A percentile compares a stretch with the other conserved stretches of the same genome.
Conservation (phyloP, 2,113 vertebrate genomes). For the Macrotis lagotis region DNA sequence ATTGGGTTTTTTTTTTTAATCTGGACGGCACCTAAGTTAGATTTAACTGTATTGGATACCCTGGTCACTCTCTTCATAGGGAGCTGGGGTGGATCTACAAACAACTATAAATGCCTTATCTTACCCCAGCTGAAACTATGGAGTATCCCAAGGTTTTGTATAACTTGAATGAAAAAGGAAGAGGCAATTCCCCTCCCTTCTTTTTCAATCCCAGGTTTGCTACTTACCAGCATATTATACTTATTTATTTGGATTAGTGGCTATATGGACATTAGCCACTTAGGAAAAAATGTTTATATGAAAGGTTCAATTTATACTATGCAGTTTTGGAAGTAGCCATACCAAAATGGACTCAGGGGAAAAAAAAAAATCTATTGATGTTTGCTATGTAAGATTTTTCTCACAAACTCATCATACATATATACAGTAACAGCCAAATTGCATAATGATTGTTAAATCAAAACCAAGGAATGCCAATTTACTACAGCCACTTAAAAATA, state of each 20-base stretch:
- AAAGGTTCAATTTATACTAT: constrained; percentile 39
- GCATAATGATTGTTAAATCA: constrained; percentile 56
- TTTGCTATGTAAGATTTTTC: constrained; percentile 59
- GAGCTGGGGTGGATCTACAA: constrained; percentile 41
- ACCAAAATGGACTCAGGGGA: constrained; percentile 22
- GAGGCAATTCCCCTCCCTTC: not conserved
- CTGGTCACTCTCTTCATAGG: constrained; percentile 24
- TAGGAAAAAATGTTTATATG: constrained; percentile 43
- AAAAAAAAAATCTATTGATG: not conserved
- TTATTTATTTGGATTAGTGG: constrained; percentile 42
- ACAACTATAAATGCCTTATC: constrained; percentile 26
- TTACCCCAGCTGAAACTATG: constrained; percentile 56
- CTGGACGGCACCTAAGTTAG: constrained; percentile 36
- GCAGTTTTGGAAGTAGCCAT: constrained; percentile 33
- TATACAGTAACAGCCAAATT: constrained; percentile 55
- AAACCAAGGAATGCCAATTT: constrained; percentile 54
- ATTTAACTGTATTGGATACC: not conserved
- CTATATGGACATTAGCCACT: constrained; percentile 49
- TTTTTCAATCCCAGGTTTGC: constrained; percentile 72
- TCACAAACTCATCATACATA: not conserved
- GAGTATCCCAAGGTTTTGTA: constrained; percentile 44
- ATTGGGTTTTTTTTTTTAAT: constrained; percentile 31
- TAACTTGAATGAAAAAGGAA: constrained; percentile 73
- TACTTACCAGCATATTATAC: constrained; percentile 70
- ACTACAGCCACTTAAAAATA: constrained; percentile 67